A percentile compares a stretch with the other conserved stretches of the same genome.
Evolutionary conservation across 2,797 vertebrate species (phyloP).

Genomic region (Garrulus glandarius): DNA sequence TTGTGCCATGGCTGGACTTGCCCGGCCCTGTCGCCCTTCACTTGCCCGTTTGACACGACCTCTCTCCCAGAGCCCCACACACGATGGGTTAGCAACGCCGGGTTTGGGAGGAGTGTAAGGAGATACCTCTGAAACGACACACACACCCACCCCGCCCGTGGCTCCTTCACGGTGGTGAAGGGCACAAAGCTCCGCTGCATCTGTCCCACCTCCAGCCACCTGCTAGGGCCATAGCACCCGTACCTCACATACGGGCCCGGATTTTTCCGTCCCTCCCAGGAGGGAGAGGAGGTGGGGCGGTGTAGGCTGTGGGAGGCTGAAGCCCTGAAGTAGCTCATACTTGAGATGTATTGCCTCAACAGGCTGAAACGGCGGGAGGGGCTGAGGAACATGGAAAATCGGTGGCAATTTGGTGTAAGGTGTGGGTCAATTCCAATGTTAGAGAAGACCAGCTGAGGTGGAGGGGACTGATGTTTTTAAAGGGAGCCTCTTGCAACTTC

Average conservation of each 20-base stretch:
- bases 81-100: fast-evolving
- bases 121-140: background rate
- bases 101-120: fast-evolving
- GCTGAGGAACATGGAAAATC: background rate
- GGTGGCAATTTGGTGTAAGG: fast-evolving
- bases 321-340: background rate
- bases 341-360: background rate
- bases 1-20: background rate
- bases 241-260: fast-evolving
- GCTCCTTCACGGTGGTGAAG: fast-evolving
- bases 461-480: fast-evolving
- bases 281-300: background rate
- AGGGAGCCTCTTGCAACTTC: background rate
- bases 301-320: background rate
- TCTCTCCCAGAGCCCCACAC: background rate
- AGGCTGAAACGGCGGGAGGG: background rate
- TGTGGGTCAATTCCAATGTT: background rate
- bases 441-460: fast-evolving
- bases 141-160: fast-evolving
- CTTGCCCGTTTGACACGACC: background rate
- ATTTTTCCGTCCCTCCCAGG: background rate
- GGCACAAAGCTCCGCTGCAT: background rate
- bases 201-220: background rate
- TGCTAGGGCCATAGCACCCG: fast-evolving
- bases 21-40: background rate